Conservation (phyloP, 2,113 vertebrate species). For the Chamaetylas fuelleborni region DNA sequence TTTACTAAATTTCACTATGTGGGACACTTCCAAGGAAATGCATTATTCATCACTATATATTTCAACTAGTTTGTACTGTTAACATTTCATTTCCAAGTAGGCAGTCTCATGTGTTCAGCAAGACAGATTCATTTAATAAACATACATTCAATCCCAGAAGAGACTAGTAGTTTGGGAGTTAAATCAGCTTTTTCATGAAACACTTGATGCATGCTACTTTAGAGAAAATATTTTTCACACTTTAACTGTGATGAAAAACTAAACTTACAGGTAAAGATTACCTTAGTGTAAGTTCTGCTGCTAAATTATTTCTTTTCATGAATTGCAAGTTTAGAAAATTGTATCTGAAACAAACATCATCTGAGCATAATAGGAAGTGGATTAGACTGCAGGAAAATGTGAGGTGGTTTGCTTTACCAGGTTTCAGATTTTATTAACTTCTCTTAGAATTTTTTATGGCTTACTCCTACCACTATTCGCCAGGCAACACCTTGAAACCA, state of each 20-base stretch:
- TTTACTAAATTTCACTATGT: neutral
- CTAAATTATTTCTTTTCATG: neutral
- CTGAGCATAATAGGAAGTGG: neutral
- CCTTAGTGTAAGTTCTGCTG: neutral
- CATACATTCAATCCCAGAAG: rapidly evolving
- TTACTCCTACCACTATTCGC: neutral
- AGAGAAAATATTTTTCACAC: neutral
- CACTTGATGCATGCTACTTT: neutral
- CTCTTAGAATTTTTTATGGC: neutral
- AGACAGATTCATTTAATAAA: neutral
- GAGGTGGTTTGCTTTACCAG: neutral
- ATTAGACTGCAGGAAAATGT: neutral
- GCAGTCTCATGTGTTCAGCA: neutral
- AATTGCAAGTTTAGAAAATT: neutral
- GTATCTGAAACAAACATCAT: neutral
- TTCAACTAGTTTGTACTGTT: neutral
- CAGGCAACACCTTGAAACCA: neutral
- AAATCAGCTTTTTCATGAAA: neutral
- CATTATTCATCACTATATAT: neutral
- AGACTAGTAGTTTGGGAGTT: neutral
- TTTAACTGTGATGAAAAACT: neutral
- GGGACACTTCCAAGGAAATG: neutral
- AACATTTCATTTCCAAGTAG: neutral
- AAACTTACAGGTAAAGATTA: neutral
- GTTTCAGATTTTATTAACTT: neutral